Conservation (phyloP, 2,888 invertebrate genomes). For the Harmothoe impar region DNA sequence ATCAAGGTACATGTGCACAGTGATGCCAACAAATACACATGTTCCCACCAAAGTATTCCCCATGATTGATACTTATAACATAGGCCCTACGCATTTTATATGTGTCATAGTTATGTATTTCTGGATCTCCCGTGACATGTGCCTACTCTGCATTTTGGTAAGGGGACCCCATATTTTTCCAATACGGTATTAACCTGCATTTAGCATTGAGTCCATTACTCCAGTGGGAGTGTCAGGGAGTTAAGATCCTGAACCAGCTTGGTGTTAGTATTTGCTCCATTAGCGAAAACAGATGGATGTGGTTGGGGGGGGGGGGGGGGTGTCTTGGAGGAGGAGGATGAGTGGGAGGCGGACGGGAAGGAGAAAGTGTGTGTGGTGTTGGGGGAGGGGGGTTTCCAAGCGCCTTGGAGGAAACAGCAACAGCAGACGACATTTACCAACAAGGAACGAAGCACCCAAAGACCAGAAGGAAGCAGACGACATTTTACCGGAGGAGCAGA, state of each 20-base stretch:
- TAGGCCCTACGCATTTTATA: too few species aligned
- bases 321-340: neutral
- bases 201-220: neutral
- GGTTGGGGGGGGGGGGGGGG: slow-evolving; percentile 13
- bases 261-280: slow-evolving; percentile 53
- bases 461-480: slow-evolving; percentile 2
- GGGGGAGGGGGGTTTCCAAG: neutral
- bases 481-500: slow-evolving; percentile 11
- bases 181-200: too few species aligned
- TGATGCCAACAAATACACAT: neutral
- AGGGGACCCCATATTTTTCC: too few species aligned
- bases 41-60: neutral
- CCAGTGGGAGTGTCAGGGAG: neutral
- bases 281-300: slow-evolving; percentile 57
- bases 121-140: too few species aligned
- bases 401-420: neutral
- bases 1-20: neutral
- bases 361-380: neutral
- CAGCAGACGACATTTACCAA: slow-evolving; percentile 1
- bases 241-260: neutral
- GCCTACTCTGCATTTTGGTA: too few species aligned
- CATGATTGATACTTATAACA: too few species aligned
- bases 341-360: neutral
- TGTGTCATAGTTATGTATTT: too few species aligned
- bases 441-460: neutral